These are phyloP conservation scores for Temnothorax nylanderi DNA, from an alignment of 1,140 invertebrate genomes.

Conservation along the genomic window DNA sequence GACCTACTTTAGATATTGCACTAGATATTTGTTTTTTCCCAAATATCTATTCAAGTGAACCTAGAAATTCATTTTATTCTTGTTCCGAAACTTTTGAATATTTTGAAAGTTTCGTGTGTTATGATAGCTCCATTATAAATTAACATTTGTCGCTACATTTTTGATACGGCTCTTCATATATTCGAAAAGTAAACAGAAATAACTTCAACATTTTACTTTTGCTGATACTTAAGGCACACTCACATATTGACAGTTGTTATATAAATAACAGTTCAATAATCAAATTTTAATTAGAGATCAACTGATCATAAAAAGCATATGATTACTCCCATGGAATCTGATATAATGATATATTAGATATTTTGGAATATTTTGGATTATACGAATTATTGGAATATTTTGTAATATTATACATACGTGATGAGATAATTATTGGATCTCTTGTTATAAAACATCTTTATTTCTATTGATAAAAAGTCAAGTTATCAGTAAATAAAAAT, in stretches of 20 bases:
- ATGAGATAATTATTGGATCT: too few species aligned
- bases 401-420: not conserved
- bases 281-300: not conserved
- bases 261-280: not conserved
- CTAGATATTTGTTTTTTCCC: not conserved
- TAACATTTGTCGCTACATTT: not conserved
- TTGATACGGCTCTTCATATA: not conserved
- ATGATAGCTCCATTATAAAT: too few species aligned
- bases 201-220: not conserved
- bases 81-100: not conserved
- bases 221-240: too few species aligned
- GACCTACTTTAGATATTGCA: not conserved
- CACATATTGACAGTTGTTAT: not conserved
- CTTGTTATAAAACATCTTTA: too few species aligned
- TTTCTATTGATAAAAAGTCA: too few species aligned
- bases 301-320: not conserved
- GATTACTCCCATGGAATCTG: not conserved
- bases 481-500: too few species aligned
- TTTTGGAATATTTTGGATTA: too few species aligned
- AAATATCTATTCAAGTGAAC: slow-evolving; percentile 16
- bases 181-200: not conserved
- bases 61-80: not conserved
- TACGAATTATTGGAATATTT: not conserved
- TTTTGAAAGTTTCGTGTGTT: not conserved
- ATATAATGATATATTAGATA: not conserved